Evolutionary conservation across 1,140 invertebrate species (phyloP), one percentile per base, ranked within the genome.

Genomic region (Drosophila pandora): DNA sequence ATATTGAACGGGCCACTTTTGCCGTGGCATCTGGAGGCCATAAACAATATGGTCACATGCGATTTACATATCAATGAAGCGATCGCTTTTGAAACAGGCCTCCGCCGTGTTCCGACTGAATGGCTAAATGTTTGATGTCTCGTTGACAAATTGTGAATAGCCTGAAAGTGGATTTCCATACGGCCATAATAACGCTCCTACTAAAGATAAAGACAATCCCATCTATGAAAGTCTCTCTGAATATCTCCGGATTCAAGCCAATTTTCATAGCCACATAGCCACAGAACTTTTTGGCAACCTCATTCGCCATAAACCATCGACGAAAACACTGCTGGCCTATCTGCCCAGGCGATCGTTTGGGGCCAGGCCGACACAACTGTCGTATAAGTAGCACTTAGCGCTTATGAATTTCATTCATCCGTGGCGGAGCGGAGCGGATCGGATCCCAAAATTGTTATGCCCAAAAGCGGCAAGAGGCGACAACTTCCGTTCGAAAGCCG

Each of bases 401-500:
- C 70, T 73, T 73, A 73, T 73, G 69, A 73, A 73, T 73, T 62
- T 73, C 30, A 73, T 69, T 69, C 52, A 69, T 39, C 10, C 23
- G 21, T n/a, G 43, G 17, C 9, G 2, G 41, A 43, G 4, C 41
- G 17, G 43, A 13, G 12, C n/a, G 56, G 56, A 32, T 28, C 17
- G 32, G 7, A 57, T 70, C 67, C 67, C 67, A 70, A 70, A 70
- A 70, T 57, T 70, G 67, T 70, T 70, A 69, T 69, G 21, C 17
- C 49, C 69, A 62, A 63, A 52, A 49, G 48, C 49, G 62, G 52
- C 77, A 52, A 49, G 39, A 49, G 62, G 52, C 77, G 63, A 67
- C 72, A 62, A 85, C 82, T 85, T 85, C 81, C 81, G 81, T 85
- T 85, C 41, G 60, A 56, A 73, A 71, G 49, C 73, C 17, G 80